phyloP scores from a whole-genome alignment of 1,140 invertebrate species.

The Dreissena polymorpha region DNA sequence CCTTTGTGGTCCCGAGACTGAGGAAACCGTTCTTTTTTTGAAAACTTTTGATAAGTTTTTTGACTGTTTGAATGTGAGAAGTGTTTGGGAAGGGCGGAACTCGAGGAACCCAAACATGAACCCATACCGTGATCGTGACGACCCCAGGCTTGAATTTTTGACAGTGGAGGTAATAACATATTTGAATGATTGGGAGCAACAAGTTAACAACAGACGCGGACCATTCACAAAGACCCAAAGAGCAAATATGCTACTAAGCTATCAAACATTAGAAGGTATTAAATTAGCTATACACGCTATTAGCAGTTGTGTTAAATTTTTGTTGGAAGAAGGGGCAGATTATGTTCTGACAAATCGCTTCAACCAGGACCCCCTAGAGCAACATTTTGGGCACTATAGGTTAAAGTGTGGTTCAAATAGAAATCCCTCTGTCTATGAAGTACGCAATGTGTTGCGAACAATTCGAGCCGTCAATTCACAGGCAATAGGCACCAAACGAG shows the following conservation, averaged over 20 bases:
- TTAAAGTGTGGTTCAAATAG: constrained; percentile 2
- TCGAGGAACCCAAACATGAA: constrained; percentile 50
- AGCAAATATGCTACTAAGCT: neutral
- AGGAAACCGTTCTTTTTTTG: constrained; percentile 56
- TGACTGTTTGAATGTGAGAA: constrained; percentile 61
- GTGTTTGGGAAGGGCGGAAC: constrained; percentile 48
- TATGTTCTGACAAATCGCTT: constrained; percentile 17
- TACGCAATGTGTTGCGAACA: too few species aligned
- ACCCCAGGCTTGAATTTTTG: neutral
- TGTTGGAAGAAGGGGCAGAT: neutral
- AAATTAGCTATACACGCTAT: neutral
- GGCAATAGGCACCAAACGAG: too few species aligned
- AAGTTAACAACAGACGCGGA: neutral
- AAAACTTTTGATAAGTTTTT: constrained; percentile 60
- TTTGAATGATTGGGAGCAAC: neutral
- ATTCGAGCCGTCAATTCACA: too few species aligned
- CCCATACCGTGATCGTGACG: constrained; percentile 12
- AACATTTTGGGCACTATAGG: constrained; percentile 34
- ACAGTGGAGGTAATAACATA: neutral
- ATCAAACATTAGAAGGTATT: constrained; percentile 10
- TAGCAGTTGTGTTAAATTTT: neutral
- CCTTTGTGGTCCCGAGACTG: neutral
- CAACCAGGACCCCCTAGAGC: constrained; percentile 29
- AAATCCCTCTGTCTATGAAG: too few species aligned
- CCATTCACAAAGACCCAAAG: neutral